Evolutionary conservation across 2,888 invertebrate species (phyloP), one percentile per base, ranked within the genome.

Genomic region (Chalcis sispes): DNA sequence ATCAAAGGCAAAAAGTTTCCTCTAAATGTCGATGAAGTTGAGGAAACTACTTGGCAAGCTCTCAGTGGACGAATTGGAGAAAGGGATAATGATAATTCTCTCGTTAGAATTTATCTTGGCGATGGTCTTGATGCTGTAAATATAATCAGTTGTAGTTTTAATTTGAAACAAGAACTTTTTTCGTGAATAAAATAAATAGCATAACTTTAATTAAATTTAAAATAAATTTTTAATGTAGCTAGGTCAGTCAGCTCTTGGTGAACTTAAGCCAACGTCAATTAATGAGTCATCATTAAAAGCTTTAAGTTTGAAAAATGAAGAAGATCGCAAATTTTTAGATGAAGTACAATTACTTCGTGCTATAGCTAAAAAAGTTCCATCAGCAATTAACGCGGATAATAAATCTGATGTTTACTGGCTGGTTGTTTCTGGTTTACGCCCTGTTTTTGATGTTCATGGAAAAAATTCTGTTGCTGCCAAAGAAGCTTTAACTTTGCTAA

Each of bases 351-450:
- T 92, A 23, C 86, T 94, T 50, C 90, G 91, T 81, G 90, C 91
- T 58, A 90, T 94, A 78, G 90, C 90, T 76, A 87, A 90, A 25
- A 91, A 91, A 89, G 90, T 91, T 82, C 82, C 88, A 70, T 91
- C 91, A 52, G 89, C 85, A 0, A 85, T 92, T 7, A 86, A 87
- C 61, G 87, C 90, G 61, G 92, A 94, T 83, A 90, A 91, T 72
- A 87, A 91, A 62, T 90, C 93, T 62, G 93, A 94, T 85, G 90
- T 93, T 81, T 93, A 91, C 85, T 93, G 93, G 92, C 90, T 95
- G 81, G 91, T 92, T 76, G 89, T 93, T 80, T 89, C 90, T 52
- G 91, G 92, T 10, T 89, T 95, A 25, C 92, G 93, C 82, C 90
- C 92, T 10, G 86, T 95, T 23, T 90, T 91, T 18, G 93, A 94